phyloP scores from a whole-genome alignment of 2,113 vertebrate genomes.

The Patagioenas fasciata region DNA sequence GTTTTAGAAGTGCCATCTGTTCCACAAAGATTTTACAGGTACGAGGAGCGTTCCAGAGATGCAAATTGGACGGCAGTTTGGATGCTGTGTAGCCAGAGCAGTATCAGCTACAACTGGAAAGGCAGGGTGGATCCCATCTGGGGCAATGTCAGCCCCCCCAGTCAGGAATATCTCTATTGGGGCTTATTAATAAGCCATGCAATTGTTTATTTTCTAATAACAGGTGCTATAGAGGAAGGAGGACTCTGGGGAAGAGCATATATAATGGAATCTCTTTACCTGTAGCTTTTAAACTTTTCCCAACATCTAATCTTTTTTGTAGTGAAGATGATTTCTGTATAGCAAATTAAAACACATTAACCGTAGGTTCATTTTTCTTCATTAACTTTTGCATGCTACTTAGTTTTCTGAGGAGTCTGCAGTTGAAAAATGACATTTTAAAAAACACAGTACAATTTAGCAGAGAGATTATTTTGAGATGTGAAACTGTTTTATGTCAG shows the following conservation, averaged over 20 bases:
- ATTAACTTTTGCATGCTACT: background rate
- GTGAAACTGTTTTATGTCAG: background rate
- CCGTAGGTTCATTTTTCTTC: background rate
- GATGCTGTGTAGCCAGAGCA: background rate
- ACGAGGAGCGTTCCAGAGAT: background rate
- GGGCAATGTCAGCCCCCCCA: background rate
- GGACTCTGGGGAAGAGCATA: background rate
- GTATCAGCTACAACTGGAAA: background rate
- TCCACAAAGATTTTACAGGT: background rate
- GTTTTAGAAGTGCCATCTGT: background rate
- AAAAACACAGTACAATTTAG: background rate
- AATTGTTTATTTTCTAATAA: background rate
- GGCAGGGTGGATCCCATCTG: background rate
- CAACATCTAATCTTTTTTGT: background rate
- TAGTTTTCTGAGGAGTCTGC: background rate
- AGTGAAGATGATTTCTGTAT: background rate
- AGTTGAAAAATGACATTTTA: background rate
- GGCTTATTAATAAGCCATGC: background rate
- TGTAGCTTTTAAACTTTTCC: background rate
- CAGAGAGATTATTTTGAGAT: background rate
- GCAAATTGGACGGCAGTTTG: background rate
- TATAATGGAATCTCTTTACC: background rate
- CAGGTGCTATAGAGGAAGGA: background rate
- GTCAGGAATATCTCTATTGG: background rate
- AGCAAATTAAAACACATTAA: background rate